Evolutionary conservation across 2,113 vertebrate genomes (phyloP).

Genomic region (Perca flavescens): DNA sequence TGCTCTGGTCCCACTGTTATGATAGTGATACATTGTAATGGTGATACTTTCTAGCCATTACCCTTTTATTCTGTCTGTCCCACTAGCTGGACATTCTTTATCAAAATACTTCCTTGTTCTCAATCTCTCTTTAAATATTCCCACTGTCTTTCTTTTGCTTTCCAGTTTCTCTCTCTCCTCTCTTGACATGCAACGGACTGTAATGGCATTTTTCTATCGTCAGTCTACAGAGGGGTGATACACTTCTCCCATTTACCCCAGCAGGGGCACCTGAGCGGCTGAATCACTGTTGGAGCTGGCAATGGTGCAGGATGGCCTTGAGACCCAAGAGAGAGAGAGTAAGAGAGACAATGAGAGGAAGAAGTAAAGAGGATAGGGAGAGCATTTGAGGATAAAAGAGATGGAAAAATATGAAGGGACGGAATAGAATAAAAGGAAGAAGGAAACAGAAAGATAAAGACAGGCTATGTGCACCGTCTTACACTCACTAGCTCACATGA

Average conservation of each 20-base stretch:
- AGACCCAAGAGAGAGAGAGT: slow-evolving; percentile 10
- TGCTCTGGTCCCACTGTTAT: slow-evolving; percentile 38
- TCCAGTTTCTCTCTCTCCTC: slow-evolving; percentile 25
- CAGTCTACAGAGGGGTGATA: slow-evolving; percentile 73
- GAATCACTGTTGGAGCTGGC: slow-evolving; percentile 43
- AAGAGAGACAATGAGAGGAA: background rate
- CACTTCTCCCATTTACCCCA: slow-evolving; percentile 75
- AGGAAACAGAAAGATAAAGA: slow-evolving; percentile 5
- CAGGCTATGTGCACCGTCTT: background rate
- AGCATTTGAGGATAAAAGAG: background rate
- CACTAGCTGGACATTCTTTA: slow-evolving; percentile 55
- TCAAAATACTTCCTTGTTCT: slow-evolving; percentile 67
- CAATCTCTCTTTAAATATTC: slow-evolving; percentile 61
- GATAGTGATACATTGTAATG: slow-evolving; percentile 76
- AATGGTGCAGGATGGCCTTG: slow-evolving; percentile 33
- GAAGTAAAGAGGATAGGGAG: background rate
- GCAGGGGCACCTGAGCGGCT: slow-evolving; percentile 63
- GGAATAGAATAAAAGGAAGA: background rate
- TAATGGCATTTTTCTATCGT: slow-evolving; percentile 81
- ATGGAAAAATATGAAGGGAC: background rate
- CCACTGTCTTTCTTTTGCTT: slow-evolving; percentile 41
- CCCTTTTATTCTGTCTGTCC: slow-evolving; percentile 69
- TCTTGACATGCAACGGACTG: slow-evolving; percentile 61
- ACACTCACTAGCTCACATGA: slow-evolving; percentile 2
- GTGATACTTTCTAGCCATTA: slow-evolving; percentile 71